Base-by-base conservation (phyloP, 1,140 invertebrate species). In the Zaprionus ghesquierei region DNA sequence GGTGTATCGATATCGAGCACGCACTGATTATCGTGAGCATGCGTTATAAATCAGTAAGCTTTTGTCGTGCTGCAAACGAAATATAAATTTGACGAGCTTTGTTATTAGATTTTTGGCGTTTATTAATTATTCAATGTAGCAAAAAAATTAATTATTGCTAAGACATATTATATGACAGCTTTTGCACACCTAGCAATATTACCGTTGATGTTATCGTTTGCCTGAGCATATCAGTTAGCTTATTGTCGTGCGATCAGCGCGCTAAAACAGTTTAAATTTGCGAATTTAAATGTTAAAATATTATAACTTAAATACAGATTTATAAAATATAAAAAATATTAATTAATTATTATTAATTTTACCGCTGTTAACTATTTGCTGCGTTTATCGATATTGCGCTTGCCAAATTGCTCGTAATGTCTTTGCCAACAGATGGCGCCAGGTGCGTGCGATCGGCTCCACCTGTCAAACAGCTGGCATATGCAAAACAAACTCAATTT, bases 401-500 rank as follows among this genome's bases (percentile, higher is more conserved):
- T 46, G 15, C 4, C 10, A 18, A 56, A 13, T 35, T n/a, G 27
- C 5, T 6, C 6, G 6, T 8, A 29, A 8, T 29, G 0, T 29
- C 6, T 8, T 38, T 38, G 8, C 22, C 64, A 46, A 22, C 33
- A 74, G 71, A 12, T 74, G 71, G 56, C 66, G 66, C 66, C 10
- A 54, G 25, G 5, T 23, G 58, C 31, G 60, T 27, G 27, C 20
- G 71, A 74, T 74, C 71, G 22, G 20, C 55, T 44, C 64, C 64
- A 68, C 55, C 64, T 59, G 69, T 15, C 31, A 61, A 74, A 62
- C 71, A 74, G 71, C 65, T 74, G 65, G 35, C 27, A 44, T 58
- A 74, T 69, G 58, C 65, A 69, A 74, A 74, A 74, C 71, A 74
- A 73, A 73, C 64, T 49, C 13, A 20, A 41, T 46, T 59, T 58